phyloP scores from a whole-genome alignment of 2,797 vertebrate species.

The Cirrhinus molitorella region DNA sequence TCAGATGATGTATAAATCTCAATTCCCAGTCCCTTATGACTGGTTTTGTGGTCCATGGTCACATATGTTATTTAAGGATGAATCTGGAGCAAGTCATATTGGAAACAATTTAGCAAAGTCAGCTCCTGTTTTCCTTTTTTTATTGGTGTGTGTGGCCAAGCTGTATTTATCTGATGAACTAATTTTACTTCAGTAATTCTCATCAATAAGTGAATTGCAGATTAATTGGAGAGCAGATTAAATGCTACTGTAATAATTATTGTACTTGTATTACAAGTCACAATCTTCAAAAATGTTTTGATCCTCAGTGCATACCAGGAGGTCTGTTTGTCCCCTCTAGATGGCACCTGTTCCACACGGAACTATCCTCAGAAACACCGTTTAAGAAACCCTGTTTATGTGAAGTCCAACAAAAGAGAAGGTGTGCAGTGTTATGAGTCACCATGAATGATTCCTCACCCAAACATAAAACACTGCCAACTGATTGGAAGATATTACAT shows the following conservation, averaged over 20 bases:
- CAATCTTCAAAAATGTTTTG: background rate
- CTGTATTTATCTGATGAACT: background rate
- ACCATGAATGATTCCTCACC: background rate
- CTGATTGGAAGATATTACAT: too few relatives aligned
- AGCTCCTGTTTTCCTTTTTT: background rate
- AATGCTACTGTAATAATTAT: background rate
- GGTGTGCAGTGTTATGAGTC: background rate
- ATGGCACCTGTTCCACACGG: conserved; percentile 13
- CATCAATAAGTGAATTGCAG: background rate
- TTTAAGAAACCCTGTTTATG: background rate
- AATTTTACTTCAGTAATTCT: background rate
- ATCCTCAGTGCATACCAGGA: background rate
- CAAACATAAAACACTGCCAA: background rate
- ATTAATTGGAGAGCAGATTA: background rate
- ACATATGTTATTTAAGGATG: background rate
- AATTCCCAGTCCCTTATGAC: too few relatives aligned
- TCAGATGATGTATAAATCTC: too few relatives aligned
- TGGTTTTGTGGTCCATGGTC: too few relatives aligned
- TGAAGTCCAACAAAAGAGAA: background rate
- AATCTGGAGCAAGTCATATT: background rate
- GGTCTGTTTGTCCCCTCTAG: conserved; percentile 11
- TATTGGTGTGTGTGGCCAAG: too few relatives aligned
- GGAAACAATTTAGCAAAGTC: background rate
- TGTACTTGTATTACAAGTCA: too few relatives aligned
- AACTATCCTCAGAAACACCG: too few relatives aligned